phyloP scores from a whole-genome alignment of 2,797 vertebrate species.

The Megalops cyprinoides region DNA sequence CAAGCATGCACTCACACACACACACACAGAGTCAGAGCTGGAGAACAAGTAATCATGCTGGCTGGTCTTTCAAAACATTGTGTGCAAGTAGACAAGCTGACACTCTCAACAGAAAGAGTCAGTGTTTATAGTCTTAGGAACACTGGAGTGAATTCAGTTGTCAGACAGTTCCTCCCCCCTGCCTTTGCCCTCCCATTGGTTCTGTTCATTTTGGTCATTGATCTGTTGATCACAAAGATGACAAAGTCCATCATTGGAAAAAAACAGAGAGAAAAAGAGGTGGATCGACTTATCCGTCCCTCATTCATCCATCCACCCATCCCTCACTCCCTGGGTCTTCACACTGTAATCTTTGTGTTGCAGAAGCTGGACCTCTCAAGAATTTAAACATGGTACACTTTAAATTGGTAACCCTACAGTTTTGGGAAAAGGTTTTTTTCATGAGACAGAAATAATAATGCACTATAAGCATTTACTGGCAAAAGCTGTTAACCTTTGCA shows the following conservation, averaged over 20 bases:
- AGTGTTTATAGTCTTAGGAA: not conserved
- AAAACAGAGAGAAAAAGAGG: not conserved
- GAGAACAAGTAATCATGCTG: not conserved
- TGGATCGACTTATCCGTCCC: not conserved
- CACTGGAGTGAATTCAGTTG: not conserved
- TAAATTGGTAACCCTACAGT: too few species aligned
- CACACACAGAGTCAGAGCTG: constrained; percentile 2
- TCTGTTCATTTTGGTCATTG: constrained; percentile 6
- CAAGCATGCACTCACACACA: not conserved
- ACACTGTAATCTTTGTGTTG: constrained; percentile 76
- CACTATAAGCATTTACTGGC: too few species aligned
- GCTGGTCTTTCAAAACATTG: not conserved
- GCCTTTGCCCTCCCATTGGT: not conserved
- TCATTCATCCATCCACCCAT: not conserved
- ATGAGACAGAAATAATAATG: too few species aligned
- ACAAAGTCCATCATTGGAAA: not conserved
- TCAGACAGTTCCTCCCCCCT: not conserved
- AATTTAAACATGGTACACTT: too few species aligned
- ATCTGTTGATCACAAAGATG: not conserved
- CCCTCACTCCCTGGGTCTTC: constrained; percentile 33
- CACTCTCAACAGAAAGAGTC: not conserved
- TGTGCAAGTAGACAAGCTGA: not conserved
- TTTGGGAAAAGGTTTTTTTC: too few species aligned
- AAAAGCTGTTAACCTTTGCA: too few species aligned
- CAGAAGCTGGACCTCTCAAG: constrained; percentile 78